Evolutionary conservation across 2,113 vertebrate genomes (phyloP).

Genomic region (Butorides virescens): DNA sequence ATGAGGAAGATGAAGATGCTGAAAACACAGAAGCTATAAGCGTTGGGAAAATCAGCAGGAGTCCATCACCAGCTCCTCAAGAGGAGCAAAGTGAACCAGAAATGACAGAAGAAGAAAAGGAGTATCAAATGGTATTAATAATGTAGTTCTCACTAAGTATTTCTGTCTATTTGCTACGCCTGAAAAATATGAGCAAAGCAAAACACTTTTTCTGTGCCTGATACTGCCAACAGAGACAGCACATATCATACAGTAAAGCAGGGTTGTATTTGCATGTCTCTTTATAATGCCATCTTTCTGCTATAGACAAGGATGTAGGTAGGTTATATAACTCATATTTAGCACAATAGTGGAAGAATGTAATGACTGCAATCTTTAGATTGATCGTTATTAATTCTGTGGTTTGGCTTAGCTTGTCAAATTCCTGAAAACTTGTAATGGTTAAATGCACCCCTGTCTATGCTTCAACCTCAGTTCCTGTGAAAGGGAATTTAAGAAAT

Average conservation of each 20-base stretch:
- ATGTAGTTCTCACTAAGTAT: neutral
- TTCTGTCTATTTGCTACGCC: neutral
- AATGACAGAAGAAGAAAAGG: constrained; percentile 97
- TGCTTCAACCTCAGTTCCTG: neutral
- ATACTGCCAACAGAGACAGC: neutral
- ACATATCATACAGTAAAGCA: neutral
- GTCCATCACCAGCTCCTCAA: constrained; percentile 86
- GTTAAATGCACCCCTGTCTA: neutral
- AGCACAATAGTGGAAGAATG: neutral
- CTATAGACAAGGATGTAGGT: neutral
- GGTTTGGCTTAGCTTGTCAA: neutral
- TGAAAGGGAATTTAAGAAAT: neutral
- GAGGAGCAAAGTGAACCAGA: constrained; percentile 95
- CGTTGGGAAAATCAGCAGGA: constrained; percentile 79
- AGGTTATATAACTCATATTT: neutral
- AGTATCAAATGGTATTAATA: constrained; percentile 91
- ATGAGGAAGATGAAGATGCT: constrained; percentile 86
- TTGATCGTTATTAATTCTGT: neutral
- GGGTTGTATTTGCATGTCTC: neutral
- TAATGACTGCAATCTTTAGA: neutral
- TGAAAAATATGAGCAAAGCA: neutral
- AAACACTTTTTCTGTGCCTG: neutral
- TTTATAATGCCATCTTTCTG: neutral
- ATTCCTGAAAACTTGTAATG: neutral
- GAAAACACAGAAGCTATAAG: constrained; percentile 80